A percentile compares a stretch with the other conserved stretches of the same genome.
These are phyloP conservation scores for Oceanodroma leucorhoa DNA, from an alignment of 2,797 vertebrate genomes.

Conservation along the genomic window DNA sequence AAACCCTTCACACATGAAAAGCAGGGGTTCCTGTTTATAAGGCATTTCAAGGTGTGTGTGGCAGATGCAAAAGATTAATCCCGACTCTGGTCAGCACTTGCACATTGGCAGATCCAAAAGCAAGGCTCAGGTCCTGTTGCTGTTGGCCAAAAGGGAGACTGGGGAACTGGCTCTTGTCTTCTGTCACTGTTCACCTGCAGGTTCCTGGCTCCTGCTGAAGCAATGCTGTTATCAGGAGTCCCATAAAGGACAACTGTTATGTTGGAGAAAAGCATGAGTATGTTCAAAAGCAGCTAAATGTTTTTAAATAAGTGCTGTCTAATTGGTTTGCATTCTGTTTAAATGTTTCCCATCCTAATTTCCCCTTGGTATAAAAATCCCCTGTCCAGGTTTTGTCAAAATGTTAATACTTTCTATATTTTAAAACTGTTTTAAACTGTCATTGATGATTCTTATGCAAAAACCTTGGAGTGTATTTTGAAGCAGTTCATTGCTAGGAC, in stretches of 20 bases:
- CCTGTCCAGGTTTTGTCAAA: constrained; percentile 37
- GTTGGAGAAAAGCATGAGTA: neutral
- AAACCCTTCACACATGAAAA: neutral
- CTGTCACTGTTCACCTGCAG: neutral
- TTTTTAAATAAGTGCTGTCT: constrained; percentile 21
- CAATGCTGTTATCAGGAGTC: neutral
- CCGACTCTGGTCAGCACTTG: neutral
- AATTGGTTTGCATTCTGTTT: constrained; percentile 36
- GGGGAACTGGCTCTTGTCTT: neutral
- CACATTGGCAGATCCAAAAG: neutral
- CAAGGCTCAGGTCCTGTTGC: neutral
- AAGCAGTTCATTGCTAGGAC: constrained; percentile 31
- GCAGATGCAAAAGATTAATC: neutral
- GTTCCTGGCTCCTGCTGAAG: neutral
- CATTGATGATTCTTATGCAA: constrained; percentile 12
- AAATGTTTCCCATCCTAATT: constrained; percentile 33
- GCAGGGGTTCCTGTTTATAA: neutral
- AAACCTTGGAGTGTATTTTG: neutral
- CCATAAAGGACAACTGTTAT: neutral
- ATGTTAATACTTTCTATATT: constrained; percentile 41
- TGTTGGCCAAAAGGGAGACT: neutral
- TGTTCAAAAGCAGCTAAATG: neutral
- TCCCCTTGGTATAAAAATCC: constrained; percentile 1
- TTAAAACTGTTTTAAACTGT: constrained; percentile 53
- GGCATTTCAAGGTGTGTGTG: neutral